Percentiles rank a stretch among this genome's conserved stretches.
Conservation (phyloP, 2,797 vertebrate species). For the Dendrocincla fuliginosa region DNA sequence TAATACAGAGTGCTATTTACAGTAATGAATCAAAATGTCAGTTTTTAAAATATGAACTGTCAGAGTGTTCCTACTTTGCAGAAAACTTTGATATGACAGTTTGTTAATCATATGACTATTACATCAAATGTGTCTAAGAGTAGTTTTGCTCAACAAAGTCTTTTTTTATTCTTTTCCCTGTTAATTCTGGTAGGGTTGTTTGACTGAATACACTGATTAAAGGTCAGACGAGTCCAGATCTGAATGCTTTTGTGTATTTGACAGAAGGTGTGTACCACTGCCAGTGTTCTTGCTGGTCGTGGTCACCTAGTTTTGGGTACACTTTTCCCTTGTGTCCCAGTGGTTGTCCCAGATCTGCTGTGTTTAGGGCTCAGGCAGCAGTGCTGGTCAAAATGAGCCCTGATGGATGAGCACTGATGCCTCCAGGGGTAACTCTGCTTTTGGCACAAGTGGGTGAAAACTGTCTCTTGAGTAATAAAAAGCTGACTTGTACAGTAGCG, state of each 20-base stretch:
- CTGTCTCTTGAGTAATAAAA: not conserved
- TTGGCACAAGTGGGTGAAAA: not conserved
- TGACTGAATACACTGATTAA: not conserved
- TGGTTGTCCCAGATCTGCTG: not conserved
- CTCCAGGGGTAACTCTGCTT: not conserved
- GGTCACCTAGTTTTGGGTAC: not conserved
- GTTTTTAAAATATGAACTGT: conserved; percentile 82
- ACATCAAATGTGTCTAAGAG: conserved; percentile 71
- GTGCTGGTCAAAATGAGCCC: not conserved
- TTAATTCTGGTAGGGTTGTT: conserved; percentile 50
- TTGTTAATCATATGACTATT: conserved; percentile 80
- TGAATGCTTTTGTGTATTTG: not conserved
- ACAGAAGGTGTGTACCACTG: not conserved
- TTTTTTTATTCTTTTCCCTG: conserved; percentile 47
- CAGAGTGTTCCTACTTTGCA: conserved; percentile 77
- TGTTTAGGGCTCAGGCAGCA: not conserved
- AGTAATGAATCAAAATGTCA: conserved; percentile 84
- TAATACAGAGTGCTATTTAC: conserved; percentile 80
- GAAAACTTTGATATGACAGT: conserved; percentile 82
- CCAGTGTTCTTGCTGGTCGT: accelerated
- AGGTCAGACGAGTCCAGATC: not conserved
- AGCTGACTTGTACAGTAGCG: not conserved
- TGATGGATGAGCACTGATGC: not conserved
- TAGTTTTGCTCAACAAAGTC: conserved; percentile 59
- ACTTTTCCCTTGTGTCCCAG: not conserved